Evolutionary conservation across 2,797 vertebrate species (phyloP), one percentile per base, ranked within the genome.

Genomic region (Tenualosa thibaudeaui): DNA sequence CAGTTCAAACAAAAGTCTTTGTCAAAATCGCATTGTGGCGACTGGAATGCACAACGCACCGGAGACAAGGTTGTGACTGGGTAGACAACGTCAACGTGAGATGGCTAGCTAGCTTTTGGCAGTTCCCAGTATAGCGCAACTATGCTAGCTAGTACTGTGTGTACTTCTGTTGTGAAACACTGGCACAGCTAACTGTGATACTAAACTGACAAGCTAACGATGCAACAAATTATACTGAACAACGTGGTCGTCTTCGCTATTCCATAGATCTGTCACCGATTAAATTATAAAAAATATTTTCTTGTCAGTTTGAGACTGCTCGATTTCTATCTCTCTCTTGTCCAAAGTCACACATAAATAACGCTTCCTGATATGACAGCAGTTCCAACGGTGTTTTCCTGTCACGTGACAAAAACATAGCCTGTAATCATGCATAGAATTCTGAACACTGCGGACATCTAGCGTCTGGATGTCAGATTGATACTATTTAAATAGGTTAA

Each of bases 351-450:
- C 71, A 78, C 17, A 78, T 46, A 78, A 78, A 78, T 68, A 88
- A 26, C 60, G 43, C 90, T 93, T 93, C 88, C 90, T 91, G 62
- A 78, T 83, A 85, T 31, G 68, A 24, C 9, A 40, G 26, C 86
- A 86, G 81, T 87, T 92, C 88, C 88, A 90, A 88, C 87, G 22
- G 62, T 82, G 26, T 89, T 86, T 91, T 95, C 95, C 94, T 46
- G 90, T 94, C 95, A 95, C 88, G 89, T 96, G 95, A 92, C 88
- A 53, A 93, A 95, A 95, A 94, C 94, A 93, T 90, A 1, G 6
- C 26, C 62, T 40, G n/a, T 13, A 43, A 46, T 15, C n/a, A 17
- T 13, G 40, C 58, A n/a, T 54, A 24, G 53, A 65, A 82, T 17
- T 51, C 2, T 46, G 10, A 37, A 78, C 71, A 24, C 51, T 75